Evolutionary conservation across 2,113 vertebrate species (phyloP).

Genomic region (Ancistrus triradiatus): DNA sequence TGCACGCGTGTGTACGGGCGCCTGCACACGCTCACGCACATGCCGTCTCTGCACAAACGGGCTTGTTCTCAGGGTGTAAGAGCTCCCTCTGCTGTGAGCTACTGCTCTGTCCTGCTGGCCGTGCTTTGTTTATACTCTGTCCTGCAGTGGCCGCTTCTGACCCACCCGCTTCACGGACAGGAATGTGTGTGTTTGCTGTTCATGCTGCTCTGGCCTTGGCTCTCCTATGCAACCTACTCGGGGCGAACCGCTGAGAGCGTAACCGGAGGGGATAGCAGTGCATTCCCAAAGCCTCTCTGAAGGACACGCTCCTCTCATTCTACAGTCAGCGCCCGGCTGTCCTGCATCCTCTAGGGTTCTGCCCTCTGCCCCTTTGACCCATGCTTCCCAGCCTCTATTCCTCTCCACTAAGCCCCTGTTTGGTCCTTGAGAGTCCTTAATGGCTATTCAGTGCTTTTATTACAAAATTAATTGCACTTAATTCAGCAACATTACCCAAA

Average conservation of each 20-base stretch:
- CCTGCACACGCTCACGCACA: too few relatives aligned
- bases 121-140: conserved; percentile 30
- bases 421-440: conserved; percentile 76
- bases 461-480: conserved; percentile 87
- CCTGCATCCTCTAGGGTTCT: conserved; percentile 27
- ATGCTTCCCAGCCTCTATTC: conserved; percentile 52
- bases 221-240: conserved; percentile 48
- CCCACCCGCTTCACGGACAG: conserved; percentile 13
- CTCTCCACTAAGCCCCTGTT: conserved; percentile 36
- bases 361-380: conserved; percentile 43
- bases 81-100: conserved; percentile 47
- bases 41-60: conserved; percentile 1
- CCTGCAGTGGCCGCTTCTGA: conserved; percentile 32
- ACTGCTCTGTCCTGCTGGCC: conserved; percentile 7
- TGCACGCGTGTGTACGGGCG: too few relatives aligned
- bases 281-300: conserved; percentile 48
- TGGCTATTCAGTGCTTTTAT: conserved; percentile 79
- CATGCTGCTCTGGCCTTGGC: conserved; percentile 13
- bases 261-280: conserved; percentile 62
- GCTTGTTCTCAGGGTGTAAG: conserved; percentile 31
- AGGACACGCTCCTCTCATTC: conserved; percentile 51
- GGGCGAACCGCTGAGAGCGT: conserved; percentile 62
- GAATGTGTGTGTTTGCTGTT: conserved; percentile 3
- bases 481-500: conserved; percentile 77
- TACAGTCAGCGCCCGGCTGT: conserved; percentile 6